Conservation (phyloP, 2,797 vertebrate genomes). For the Sebastes trivittatus region DNA sequence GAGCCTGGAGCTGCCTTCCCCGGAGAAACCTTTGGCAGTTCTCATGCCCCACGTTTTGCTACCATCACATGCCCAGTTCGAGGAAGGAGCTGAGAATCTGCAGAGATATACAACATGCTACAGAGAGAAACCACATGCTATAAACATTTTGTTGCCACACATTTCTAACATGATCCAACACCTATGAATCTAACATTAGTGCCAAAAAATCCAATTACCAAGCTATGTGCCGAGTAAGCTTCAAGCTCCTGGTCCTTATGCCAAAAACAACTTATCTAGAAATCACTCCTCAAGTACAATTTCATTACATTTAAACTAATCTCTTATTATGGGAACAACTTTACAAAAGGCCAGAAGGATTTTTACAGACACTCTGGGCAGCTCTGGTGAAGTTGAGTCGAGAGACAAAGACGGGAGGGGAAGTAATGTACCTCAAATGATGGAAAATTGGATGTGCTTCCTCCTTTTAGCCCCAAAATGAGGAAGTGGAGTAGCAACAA, state of each 20-base stretch:
- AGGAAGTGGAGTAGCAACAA: constrained; percentile 18
- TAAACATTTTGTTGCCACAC: constrained; percentile 8
- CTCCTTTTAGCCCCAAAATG: constrained; percentile 4
- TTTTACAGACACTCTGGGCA: constrained; percentile 2
- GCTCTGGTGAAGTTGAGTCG: neutral
- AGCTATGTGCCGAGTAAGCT: constrained; percentile 6
- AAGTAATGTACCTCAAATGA: constrained; percentile 13
- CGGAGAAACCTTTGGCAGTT: constrained; percentile 33
- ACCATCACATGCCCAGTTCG: neutral
- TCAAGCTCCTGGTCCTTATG: neutral
- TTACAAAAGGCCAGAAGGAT: neutral
- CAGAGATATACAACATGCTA: constrained; percentile 15
- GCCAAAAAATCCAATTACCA: constrained; percentile 16
- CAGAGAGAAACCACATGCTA: neutral
- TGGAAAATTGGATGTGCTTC: constrained; percentile 15
- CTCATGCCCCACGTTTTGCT: neutral
- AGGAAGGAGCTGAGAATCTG: constrained; percentile 8
- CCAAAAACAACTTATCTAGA: constrained; percentile 25
- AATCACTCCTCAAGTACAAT: neutral
- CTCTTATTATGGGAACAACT: neutral
- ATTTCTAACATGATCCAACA: neutral
- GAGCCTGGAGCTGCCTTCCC: constrained; percentile 35
- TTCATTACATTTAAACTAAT: constrained; percentile 13
- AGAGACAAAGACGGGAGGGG: neutral
- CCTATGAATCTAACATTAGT: neutral